phyloP scores from a whole-genome alignment of 2,888 invertebrate genomes.

The Laothoe populi region DNA sequence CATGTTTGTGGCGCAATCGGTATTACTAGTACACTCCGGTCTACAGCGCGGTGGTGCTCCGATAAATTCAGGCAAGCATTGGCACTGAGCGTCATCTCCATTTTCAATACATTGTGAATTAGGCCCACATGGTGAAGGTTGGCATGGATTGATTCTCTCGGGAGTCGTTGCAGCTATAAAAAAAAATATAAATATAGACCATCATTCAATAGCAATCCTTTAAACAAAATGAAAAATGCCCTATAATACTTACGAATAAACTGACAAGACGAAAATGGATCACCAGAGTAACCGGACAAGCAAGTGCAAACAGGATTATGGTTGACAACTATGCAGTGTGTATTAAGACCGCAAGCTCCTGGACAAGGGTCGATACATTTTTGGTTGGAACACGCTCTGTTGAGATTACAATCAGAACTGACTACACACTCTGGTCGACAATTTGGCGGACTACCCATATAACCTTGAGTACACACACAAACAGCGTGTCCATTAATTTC shows the following conservation, averaged over 20 bases:
- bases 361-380: constrained; percentile 91
- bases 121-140: constrained; percentile 88
- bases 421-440: constrained; percentile 92
- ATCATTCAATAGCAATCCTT: not conserved
- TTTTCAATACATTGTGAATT: constrained; percentile 86
- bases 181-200: constrained; percentile 1
- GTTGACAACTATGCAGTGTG: constrained; percentile 86
- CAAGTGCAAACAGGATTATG: constrained; percentile 89
- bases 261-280: constrained; percentile 89
- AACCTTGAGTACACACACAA: constrained; percentile 89
- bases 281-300: constrained; percentile 86
- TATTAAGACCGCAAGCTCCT: constrained; percentile 88
- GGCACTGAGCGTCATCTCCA: constrained; percentile 86
- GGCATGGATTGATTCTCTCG: constrained; percentile 81
- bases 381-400: constrained; percentile 89
- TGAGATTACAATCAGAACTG: constrained; percentile 89
- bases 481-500: constrained; percentile 88
- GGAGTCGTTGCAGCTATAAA: constrained; percentile 63
- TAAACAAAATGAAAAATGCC: not conserved
- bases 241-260: constrained; percentile 73
- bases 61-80: constrained; percentile 86
- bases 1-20: constrained; percentile 86
- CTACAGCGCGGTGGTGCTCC: constrained; percentile 87
- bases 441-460: constrained; percentile 88
- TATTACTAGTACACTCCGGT: constrained; percentile 88